Conservation (phyloP, 2,797 vertebrate genomes). For the Tenualosa ilisha region DNA sequence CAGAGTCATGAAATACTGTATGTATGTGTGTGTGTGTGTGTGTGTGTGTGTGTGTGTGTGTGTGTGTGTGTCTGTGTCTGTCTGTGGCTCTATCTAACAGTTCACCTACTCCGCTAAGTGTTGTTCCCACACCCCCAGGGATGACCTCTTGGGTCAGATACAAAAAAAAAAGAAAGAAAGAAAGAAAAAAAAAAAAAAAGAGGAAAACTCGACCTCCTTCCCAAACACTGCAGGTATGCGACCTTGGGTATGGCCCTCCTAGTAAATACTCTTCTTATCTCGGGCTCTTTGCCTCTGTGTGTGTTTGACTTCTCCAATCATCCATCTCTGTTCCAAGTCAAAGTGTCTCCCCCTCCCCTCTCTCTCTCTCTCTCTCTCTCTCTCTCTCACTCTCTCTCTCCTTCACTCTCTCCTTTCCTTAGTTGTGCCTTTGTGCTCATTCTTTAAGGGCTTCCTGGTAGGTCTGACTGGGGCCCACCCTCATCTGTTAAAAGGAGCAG, state of each 20-base stretch:
- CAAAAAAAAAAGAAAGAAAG: conserved; percentile 39
- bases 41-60: no score
- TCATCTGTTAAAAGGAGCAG: background rate
- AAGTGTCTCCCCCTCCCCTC: background rate
- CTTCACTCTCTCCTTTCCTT: background rate
- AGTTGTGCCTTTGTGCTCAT: background rate
- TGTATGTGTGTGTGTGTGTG: no score
- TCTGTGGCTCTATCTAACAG: background rate
- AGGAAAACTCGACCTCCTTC: conserved; percentile 46
- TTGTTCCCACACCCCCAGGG: conserved; percentile 49
- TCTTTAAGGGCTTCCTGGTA: background rate
- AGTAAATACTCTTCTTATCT: conserved; percentile 56
- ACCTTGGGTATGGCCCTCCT: conserved; percentile 44
- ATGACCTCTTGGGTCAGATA: conserved; percentile 52
- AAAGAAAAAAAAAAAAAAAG: no score
- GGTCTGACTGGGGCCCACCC: background rate
- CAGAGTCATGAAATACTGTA: no score
- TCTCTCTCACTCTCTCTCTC: conserved; percentile 18
- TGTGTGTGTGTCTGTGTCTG: no score
- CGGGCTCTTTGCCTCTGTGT: conserved; percentile 23
- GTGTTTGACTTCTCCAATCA: conserved; percentile 37
- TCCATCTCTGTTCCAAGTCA: conserved; percentile 18
- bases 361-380: background rate
- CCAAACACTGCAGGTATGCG: conserved; percentile 54
- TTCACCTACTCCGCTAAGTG: background rate